phyloP scores from a whole-genome alignment of 2,888 invertebrate genomes.

The Eulithis prunata region DNA sequence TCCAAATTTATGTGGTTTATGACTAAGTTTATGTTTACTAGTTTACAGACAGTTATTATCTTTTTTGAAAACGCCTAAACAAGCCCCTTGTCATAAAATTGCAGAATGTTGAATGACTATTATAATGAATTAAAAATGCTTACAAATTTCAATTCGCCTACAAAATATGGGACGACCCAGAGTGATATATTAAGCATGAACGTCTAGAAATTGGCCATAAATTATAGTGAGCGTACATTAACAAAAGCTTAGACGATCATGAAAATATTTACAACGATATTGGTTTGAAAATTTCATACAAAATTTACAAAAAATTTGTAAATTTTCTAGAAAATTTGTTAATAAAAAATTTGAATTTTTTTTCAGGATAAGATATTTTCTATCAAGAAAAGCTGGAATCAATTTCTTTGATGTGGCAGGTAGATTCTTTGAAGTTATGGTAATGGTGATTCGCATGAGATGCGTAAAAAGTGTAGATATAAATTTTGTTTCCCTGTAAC shows the following conservation, averaged over 20 bases:
- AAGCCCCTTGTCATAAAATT: not conserved
- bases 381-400: conserved; percentile 21
- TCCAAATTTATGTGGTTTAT: no score
- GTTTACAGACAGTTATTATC: no score
- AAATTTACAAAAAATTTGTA: not conserved
- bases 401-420: conserved; percentile 27
- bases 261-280: conserved; percentile 29
- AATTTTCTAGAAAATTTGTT: no score
- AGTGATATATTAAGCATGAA: conserved; percentile 45
- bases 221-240: conserved; percentile 40
- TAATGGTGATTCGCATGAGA: conserved; percentile 22
- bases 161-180: conserved; percentile 34
- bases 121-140: conserved; percentile 36
- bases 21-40: no score
- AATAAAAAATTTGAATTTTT: not conserved
- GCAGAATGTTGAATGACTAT: not conserved
- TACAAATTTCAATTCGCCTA: conserved; percentile 43
- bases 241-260: conserved; percentile 29
- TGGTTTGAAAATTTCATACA: conserved; percentile 16
- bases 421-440: conserved; percentile 19
- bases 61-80: no score
- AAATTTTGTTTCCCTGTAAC: conserved; percentile 24
- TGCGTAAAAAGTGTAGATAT: conserved; percentile 23
- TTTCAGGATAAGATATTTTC: not conserved
- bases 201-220: conserved; percentile 47